Percentiles rank a stretch among this genome's conserved stretches.
Evolutionary conservation across 30 jellyfish, hydroid and myxozoan genomes (phyloP).

Genomic region (Cassiopea andromeda): DNA sequence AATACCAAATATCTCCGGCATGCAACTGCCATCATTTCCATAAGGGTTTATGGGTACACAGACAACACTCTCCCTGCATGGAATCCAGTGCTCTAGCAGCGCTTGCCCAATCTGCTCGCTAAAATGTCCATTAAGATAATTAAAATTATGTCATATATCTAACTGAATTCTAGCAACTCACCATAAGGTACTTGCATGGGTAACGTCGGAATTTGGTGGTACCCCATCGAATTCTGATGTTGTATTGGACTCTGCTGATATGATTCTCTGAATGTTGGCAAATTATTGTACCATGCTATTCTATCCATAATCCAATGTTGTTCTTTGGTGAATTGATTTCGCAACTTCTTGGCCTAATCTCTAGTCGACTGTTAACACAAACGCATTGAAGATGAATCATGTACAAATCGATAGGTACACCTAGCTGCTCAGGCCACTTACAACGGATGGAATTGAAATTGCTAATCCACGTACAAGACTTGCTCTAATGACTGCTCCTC

Average conservation of each 20-base stretch:
- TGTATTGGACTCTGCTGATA: conserved; percentile 57
- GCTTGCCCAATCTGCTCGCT: no score
- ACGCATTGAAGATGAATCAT: conserved; percentile 19
- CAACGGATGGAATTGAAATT: conserved; percentile 52
- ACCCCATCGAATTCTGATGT: conserved; percentile 54
- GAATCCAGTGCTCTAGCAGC: no score
- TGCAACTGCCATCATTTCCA: no score
- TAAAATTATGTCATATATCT: background rate
- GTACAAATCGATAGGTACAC: conserved; percentile 30
- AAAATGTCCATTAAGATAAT: no score
- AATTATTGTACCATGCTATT: conserved; percentile 70
- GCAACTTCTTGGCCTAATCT: conserved; percentile 46
- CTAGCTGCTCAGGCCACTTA: conserved; percentile 36
- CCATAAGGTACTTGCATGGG: conserved; percentile 64
- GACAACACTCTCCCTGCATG: no score
- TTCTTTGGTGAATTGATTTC: background rate
- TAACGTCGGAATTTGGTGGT: conserved; percentile 38
- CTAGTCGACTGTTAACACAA: background rate
- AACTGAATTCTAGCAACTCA: background rate
- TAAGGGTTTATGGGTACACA: no score
- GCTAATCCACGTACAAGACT: conserved; percentile 46
- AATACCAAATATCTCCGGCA: no score
- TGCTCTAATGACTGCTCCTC: conserved; percentile 80
- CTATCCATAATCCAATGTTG: conserved; percentile 27
- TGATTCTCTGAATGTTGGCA: conserved; percentile 58